Percentiles rank a stretch among this genome's conserved stretches.
These are phyloP conservation scores for Dioctria rufipes DNA, from an alignment of 2,888 invertebrate species.

Conservation along the genomic window DNA sequence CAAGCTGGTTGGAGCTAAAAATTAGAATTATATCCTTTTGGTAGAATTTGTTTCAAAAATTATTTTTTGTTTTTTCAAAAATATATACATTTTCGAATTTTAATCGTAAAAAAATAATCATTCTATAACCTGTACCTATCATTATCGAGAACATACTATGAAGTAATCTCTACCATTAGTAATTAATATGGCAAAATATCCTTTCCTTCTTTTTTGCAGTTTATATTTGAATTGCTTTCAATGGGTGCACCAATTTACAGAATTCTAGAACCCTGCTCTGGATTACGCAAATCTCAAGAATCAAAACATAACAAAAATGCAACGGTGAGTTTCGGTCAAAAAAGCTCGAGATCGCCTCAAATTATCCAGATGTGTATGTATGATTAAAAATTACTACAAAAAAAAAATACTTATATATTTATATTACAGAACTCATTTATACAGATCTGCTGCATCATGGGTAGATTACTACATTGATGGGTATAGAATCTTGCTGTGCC, in stretches of 20 bases:
- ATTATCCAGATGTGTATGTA: constrained; percentile 75
- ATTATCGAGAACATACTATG: no score
- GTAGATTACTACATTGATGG: constrained; percentile 94
- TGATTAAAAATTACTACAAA: neutral
- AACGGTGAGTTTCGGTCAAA: constrained; percentile 79
- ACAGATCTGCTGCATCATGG: constrained; percentile 90
- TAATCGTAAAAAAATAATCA: no score
- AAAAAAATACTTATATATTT: neutral
- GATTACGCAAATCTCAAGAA: constrained; percentile 79
- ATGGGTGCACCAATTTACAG: constrained; percentile 97
- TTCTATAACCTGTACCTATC: no score
- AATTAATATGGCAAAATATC: no score
- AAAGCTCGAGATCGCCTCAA: constrained; percentile 81
- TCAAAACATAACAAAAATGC: no score
- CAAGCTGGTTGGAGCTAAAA: no score
- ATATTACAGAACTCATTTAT: constrained; percentile 78
- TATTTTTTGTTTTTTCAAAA: no score
- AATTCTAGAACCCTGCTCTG: constrained; percentile 84
- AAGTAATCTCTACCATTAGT: no score
- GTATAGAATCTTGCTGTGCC: constrained; percentile 78
- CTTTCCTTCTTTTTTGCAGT: constrained; percentile 67
- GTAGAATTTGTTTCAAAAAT: no score
- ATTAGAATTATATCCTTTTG: no score
- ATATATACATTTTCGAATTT: no score
- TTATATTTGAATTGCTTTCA: constrained; percentile 79